These are phyloP conservation scores for Butastur rufipennis DNA, from an alignment of 2,113 vertebrate species.

Conservation along the genomic window DNA sequence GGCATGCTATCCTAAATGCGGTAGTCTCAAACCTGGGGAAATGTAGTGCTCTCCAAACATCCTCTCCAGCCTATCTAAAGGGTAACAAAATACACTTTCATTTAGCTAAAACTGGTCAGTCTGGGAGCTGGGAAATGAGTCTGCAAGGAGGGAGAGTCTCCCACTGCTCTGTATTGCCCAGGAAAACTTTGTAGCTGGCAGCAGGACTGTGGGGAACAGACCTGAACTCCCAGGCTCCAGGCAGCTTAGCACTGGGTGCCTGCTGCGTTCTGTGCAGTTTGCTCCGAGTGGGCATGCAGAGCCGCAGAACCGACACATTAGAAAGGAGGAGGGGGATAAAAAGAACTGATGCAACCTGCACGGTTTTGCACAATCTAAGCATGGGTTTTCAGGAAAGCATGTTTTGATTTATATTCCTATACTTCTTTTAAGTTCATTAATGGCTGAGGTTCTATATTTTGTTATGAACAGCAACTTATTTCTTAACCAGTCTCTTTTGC, in stretches of 20 bases:
- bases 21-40: neutral
- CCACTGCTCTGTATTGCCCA: neutral
- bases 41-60: too few species aligned
- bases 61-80: neutral
- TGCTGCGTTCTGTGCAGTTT: neutral
- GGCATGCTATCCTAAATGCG: neutral
- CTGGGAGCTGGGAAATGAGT: neutral
- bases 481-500: slow-evolving; percentile 24
- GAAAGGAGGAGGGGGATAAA: neutral
- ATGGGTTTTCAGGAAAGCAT: neutral
- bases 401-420: neutral
- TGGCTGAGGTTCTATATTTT: neutral
- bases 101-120: too few species aligned
- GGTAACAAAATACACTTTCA: neutral
- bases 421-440: neutral
- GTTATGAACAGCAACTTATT: neutral
- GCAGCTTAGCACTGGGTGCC: neutral
- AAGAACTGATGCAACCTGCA: neutral
- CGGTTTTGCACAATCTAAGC: neutral
- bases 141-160: neutral
- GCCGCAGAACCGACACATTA: fast-evolving
- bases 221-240: fast-evolving
- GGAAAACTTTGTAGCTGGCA: neutral
- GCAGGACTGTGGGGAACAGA: neutral
- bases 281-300: fast-evolving